Evolutionary conservation across 2,888 invertebrate genomes (phyloP).

Genomic region (Sussaba pulchella): DNA sequence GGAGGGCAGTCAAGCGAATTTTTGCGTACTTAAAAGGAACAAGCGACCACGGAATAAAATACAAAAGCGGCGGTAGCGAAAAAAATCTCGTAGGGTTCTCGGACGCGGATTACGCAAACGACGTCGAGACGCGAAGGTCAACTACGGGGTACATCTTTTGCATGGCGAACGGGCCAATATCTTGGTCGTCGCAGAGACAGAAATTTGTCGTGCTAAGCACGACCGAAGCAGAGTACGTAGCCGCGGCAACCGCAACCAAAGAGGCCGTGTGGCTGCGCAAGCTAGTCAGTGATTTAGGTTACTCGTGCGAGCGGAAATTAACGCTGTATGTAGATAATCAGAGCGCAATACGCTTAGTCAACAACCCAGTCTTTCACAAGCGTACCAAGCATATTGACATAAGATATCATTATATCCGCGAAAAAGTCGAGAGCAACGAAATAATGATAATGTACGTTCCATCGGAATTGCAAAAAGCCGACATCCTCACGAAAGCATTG

Average conservation of each 20-base stretch:
- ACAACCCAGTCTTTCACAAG: slow-evolving; percentile 26
- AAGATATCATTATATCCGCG: slow-evolving; percentile 9
- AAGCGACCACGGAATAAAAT: slow-evolving; percentile 55
- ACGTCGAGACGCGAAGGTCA: slow-evolving; percentile 65
- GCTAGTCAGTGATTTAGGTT: not conserved
- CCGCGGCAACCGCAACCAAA: slow-evolving; percentile 10
- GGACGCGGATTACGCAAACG: slow-evolving; percentile 64
- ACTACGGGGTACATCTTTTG: slow-evolving; percentile 68
- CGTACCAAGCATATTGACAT: slow-evolving; percentile 37
- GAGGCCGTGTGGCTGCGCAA: slow-evolving; percentile 31
- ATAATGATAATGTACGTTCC: not conserved
- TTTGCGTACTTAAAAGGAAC: slow-evolving; percentile 60
- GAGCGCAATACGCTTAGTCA: slow-evolving; percentile 17
- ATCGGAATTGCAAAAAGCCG: slow-evolving; percentile 35
- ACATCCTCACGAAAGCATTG: slow-evolving; percentile 57
- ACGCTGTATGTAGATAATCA: slow-evolving; percentile 31
- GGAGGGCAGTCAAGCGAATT: slow-evolving; percentile 64
- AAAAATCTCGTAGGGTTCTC: slow-evolving; percentile 56
- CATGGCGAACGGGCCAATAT: slow-evolving; percentile 52
- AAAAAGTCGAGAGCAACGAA: not conserved
- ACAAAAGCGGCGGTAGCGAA: slow-evolving; percentile 49
- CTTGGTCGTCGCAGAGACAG: slow-evolving; percentile 69
- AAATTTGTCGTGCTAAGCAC: slow-evolving; percentile 51
- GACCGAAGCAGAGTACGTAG: slow-evolving; percentile 27
- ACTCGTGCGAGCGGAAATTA: not conserved